Evolutionary conservation across 37 sponge, comb jelly and placozoan species (phyloP).

Genomic region (Axinella damicornis): DNA sequence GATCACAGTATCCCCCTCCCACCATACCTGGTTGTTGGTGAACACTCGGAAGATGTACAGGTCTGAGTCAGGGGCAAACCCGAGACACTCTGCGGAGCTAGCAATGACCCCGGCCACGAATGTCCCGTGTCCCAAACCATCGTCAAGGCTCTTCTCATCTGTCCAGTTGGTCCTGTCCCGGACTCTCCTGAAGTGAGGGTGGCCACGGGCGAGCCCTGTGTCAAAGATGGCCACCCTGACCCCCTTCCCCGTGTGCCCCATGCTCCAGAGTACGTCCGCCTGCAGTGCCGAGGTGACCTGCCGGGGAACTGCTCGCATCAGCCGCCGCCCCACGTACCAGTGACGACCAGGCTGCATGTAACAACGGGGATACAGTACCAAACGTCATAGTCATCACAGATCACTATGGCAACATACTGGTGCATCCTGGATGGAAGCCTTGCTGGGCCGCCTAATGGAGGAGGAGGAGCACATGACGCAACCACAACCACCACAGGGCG

Average conservation of each 20-base stretch:
- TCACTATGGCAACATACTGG: constrained; percentile 22
- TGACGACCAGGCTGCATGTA: constrained; percentile 65
- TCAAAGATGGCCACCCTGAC: constrained; percentile 96
- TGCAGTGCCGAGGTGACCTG: constrained; percentile 95
- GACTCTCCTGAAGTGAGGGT: constrained; percentile 93
- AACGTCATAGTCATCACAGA: not conserved
- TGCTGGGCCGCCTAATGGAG: not conserved
- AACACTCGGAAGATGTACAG: constrained; percentile 95
- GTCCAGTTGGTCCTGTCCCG: constrained; percentile 95
- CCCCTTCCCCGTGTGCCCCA: constrained; percentile 80
- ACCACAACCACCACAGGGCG: too few relatives aligned
- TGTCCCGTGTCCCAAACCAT: constrained; percentile 97
- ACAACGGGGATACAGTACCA: not conserved
- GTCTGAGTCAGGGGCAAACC: constrained; percentile 97
- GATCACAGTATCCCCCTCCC: too few relatives aligned
- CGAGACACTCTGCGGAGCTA: constrained; percentile 94
- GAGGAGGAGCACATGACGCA: not conserved
- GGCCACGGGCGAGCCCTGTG: constrained; percentile 91
- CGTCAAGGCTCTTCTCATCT: constrained; percentile 94
- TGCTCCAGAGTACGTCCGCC: constrained; percentile 92
- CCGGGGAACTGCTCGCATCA: constrained; percentile 86
- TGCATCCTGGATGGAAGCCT: constrained; percentile 6
- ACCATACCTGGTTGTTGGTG: constrained; percentile 87
- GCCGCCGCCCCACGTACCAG: constrained; percentile 85
- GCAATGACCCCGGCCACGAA: constrained; percentile 99